A percentile compares a stretch with the other conserved stretches of the same genome.
Evolutionary conservation across 2,113 vertebrate genomes (phyloP).

Genomic region (Montifringilla adamsi): DNA sequence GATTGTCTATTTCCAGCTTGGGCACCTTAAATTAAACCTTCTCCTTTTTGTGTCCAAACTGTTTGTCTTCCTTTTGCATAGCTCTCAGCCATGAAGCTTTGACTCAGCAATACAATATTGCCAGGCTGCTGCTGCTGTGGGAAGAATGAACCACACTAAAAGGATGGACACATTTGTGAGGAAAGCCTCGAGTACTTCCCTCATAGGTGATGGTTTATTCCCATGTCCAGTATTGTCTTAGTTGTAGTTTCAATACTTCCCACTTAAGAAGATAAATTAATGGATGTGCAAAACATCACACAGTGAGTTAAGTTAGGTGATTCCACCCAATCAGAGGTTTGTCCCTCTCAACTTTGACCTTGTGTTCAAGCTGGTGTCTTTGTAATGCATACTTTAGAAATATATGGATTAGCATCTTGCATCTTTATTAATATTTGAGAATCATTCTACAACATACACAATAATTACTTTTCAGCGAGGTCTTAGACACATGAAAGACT

Average conservation of each 20-base stretch:
- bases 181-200: neutral
- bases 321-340: neutral
- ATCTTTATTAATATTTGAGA: neutral
- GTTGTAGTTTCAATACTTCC: neutral
- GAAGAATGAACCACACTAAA: neutral
- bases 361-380: neutral
- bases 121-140: neutral
- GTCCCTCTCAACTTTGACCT: neutral
- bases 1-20: neutral
- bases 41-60: neutral
- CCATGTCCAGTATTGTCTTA: neutral
- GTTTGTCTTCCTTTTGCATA: neutral
- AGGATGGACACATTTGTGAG: neutral
- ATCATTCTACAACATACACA: neutral
- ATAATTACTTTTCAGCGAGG: neutral
- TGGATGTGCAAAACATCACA: neutral
- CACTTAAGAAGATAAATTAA: neutral
- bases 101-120: neutral
- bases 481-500: neutral
- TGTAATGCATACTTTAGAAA: neutral
- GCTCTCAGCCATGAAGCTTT: neutral
- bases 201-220: neutral
- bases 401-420: neutral
- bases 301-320: neutral
- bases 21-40: neutral